Percentiles rank a stretch among this genome's conserved stretches.
These are phyloP conservation scores for Paramormyrops kingsleyae DNA, from an alignment of 2,113 vertebrate genomes.

Conservation along the genomic window DNA sequence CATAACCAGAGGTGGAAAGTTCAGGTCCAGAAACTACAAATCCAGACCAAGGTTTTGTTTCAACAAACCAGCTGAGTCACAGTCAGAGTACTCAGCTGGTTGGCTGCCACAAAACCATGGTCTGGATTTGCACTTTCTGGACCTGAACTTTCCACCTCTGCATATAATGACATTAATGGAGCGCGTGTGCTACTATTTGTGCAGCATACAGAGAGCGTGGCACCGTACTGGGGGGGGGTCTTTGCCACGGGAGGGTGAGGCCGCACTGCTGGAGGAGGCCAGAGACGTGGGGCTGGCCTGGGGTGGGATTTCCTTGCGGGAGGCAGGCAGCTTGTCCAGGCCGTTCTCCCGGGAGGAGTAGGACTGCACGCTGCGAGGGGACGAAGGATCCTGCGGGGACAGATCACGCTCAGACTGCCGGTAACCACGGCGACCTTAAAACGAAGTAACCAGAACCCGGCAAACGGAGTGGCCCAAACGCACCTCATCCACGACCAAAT, in stretches of 20 bases:
- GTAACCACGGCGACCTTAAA: background rate
- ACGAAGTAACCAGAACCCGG: background rate
- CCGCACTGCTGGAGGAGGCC: slow-evolving; percentile 76
- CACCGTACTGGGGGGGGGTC: slow-evolving; percentile 59
- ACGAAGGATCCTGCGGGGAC: slow-evolving; percentile 74
- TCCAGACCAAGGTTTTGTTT: background rate
- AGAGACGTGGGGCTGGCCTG: slow-evolving; percentile 80
- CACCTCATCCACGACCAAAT: slow-evolving; percentile 84
- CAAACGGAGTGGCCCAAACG: slow-evolving; percentile 29
- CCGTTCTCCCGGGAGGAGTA: slow-evolving; percentile 84
- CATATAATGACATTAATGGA: background rate
- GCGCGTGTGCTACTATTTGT: background rate
- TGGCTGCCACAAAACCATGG: background rate
- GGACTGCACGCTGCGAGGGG: slow-evolving; percentile 80
- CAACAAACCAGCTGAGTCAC: background rate
- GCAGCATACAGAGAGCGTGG: background rate
- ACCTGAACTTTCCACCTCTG: background rate
- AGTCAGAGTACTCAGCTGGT: background rate
- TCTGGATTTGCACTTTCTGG: background rate
- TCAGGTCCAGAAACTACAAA: background rate
- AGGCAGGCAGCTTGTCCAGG: slow-evolving; percentile 66
- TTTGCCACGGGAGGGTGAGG: slow-evolving; percentile 73
- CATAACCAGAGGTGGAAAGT: background rate
- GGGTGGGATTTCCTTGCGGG: slow-evolving; percentile 69
- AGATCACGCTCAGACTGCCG: background rate